Base-by-base conservation (phyloP, 1,140 invertebrate species). In the Scaptodrosophila lebanonensis region DNA sequence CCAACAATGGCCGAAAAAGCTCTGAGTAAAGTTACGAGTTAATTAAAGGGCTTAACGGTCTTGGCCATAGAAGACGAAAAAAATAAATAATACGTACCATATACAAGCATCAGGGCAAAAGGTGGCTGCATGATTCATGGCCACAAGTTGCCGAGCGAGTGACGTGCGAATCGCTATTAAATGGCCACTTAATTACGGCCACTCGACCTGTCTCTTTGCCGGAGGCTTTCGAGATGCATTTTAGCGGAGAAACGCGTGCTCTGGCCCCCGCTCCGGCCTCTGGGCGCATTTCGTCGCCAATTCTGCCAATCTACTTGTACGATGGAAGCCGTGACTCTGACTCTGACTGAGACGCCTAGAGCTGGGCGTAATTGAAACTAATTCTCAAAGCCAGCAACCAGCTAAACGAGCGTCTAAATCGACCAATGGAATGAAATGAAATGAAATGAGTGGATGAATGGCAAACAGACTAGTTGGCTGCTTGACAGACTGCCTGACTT, bases 301-400 rank as follows among this genome's bases (percentile, higher is more conserved):
- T 66, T 66, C 53, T 52, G 33, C 40, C 64, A 66, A 66, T 66
- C 63, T 59, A 65, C 39, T 29, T 32, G 32, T 45, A 20, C 52
- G 22, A 25, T 39, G 52, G 12, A 39, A 29, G 25, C 42, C 8
- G 15, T 8, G 12, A 30, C 25, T 8, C 15, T 29, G 17, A n/a
- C 12, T 29, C 27, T 30, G 15, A 13, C 44, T 47, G 22, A 25
- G 22, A 8, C 22, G 22, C 3, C 22, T 25, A 25, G 8, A 25
- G 22, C 8, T 8, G 22, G 3, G 22, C 38, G 73, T 77, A 77
- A 77, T 77, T 79, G 73, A 79, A 65, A 73, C 73, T 77, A 77
- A 77, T 77, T 77, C 52, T 68, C 60, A 79, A 77, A 73, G 73
- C 38, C 65, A 77, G 69, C 48, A 67, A 43, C 32, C 47, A 66